phyloP scores from a whole-genome alignment of 2,113 vertebrate species.

The Marcusenius ussheri region DNA sequence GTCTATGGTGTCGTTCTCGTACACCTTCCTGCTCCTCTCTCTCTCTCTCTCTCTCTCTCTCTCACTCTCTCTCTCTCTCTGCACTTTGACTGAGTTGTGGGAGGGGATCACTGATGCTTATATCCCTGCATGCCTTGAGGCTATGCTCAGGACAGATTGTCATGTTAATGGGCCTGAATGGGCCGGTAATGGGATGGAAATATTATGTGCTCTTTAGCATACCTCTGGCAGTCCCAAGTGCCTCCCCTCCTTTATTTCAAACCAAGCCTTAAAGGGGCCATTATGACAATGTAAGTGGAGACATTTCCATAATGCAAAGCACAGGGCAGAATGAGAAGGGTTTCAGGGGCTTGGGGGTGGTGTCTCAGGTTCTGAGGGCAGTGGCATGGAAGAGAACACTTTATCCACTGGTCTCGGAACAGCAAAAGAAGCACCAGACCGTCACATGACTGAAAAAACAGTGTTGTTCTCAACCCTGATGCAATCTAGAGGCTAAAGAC shows the following conservation, averaged over 20 bases:
- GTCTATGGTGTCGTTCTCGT: not conserved
- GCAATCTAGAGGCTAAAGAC: constrained; percentile 37
- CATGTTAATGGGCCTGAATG: constrained; percentile 44
- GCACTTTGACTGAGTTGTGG: constrained; percentile 20
- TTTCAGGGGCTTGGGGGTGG: not conserved
- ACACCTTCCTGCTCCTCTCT: not conserved
- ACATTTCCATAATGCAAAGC: constrained; percentile 16
- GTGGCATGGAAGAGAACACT: not conserved
- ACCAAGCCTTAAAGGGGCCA: not conserved
- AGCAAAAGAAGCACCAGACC: constrained; percentile 21
- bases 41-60: no score
- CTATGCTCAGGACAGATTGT: constrained; percentile 33
- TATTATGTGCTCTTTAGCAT: constrained; percentile 34
- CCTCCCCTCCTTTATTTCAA: constrained; percentile 6
- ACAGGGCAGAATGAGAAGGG: not conserved
- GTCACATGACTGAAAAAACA: constrained; percentile 32
- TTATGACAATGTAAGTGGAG: constrained; percentile 15
- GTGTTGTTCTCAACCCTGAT: constrained; percentile 33
- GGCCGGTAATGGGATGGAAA: constrained; percentile 47
- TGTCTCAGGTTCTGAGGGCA: not conserved
- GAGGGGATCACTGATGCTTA: constrained; percentile 32
- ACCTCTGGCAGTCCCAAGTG: constrained; percentile 7
- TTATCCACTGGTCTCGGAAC: not conserved
- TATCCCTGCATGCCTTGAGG: constrained; percentile 25
- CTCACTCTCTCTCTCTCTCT: not conserved